Evolutionary conservation across 2,888 invertebrate genomes (phyloP).

Genomic region (Chymomyza caudatula): DNA sequence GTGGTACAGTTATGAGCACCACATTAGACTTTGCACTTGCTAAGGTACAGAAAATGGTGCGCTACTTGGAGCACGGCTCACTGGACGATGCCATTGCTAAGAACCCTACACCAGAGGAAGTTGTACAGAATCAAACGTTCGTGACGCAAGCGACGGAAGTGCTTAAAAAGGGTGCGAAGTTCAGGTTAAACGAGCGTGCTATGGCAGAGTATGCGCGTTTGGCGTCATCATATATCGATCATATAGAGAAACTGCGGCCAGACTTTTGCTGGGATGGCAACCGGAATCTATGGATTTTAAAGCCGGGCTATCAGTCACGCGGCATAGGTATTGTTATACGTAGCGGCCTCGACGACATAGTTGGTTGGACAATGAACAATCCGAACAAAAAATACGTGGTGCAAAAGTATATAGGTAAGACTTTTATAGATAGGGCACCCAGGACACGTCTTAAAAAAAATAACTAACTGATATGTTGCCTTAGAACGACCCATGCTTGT

Average conservation of each 20-base stretch:
- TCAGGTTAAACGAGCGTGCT: conserved; percentile 54
- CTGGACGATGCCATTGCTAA: conserved; percentile 52
- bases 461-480: conserved; percentile 34
- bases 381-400: conserved; percentile 85
- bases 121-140: conserved; percentile 61
- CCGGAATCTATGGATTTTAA: conserved; percentile 93
- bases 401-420: conserved; percentile 92
- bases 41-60: conserved; percentile 53
- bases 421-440: neutral
- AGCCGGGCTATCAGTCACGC: conserved; percentile 89
- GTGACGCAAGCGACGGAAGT: conserved; percentile 65
- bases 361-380: conserved; percentile 81
- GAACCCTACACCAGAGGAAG: conserved; percentile 32
- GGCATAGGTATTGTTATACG: conserved; percentile 91
- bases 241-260: conserved; percentile 81
- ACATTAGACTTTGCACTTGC: conserved; percentile 59
- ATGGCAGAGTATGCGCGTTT: conserved; percentile 65
- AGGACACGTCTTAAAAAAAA: too few relatives aligned
- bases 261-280: conserved; percentile 86
- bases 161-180: conserved; percentile 68
- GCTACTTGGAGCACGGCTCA: conserved; percentile 55
- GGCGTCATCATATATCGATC: conserved; percentile 81
- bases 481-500: conserved; percentile 89
- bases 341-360: conserved; percentile 85
- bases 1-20: conserved; percentile 78